Evolutionary conservation across 2,113 vertebrate genomes (phyloP).

Genomic region (Channa maculata): DNA sequence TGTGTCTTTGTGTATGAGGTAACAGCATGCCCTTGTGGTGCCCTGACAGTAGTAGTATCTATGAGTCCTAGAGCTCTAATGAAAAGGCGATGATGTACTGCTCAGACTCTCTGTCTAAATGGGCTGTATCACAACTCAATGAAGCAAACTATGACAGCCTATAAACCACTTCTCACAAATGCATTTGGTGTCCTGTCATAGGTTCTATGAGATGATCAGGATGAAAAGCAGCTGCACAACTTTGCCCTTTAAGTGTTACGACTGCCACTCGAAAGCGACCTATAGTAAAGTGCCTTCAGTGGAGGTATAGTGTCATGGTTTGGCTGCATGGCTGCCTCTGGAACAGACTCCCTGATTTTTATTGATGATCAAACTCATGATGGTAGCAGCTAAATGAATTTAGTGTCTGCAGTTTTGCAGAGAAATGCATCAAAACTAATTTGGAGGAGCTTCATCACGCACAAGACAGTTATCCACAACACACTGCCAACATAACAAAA

Average conservation of each 20-base stretch:
- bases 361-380: too few species aligned
- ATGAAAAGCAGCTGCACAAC: slow-evolving; percentile 22
- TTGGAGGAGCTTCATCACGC: too few species aligned
- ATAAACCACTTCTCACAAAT: slow-evolving; percentile 29
- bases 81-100: slow-evolving; percentile 64
- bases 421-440: too few species aligned
- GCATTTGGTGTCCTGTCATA: slow-evolving; percentile 3
- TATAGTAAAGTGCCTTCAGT: too few species aligned
- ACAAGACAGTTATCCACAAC: too few species aligned
- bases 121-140: slow-evolving; percentile 29
- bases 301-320: too few species aligned
- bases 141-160: slow-evolving; percentile 2
- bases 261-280: neutral
- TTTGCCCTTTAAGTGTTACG: neutral
- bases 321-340: too few species aligned
- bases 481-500: too few species aligned
- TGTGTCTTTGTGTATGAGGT: slow-evolving; percentile 23
- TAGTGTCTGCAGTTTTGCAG: too few species aligned
- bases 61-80: slow-evolving; percentile 53
- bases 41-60: slow-evolving; percentile 45
- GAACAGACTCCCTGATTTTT: too few species aligned
- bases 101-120: slow-evolving; percentile 45
- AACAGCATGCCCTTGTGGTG: slow-evolving; percentile 53
- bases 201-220: slow-evolving; percentile 7
- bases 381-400: too few species aligned